Conservation (phyloP, 2,888 invertebrate genomes). For the Microctonus brassicae region DNA sequence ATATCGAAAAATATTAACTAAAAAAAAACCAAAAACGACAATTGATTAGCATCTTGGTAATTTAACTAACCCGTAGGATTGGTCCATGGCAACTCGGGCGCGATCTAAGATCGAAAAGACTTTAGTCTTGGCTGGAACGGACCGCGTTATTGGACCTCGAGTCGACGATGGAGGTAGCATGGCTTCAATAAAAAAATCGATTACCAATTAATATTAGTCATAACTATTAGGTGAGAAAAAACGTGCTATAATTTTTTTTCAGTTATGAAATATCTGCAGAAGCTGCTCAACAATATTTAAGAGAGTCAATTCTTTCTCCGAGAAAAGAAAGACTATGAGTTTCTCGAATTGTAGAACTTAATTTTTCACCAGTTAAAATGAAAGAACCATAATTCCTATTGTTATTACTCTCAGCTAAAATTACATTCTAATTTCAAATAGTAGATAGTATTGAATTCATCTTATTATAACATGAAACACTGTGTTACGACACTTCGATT, state of each 20-base stretch:
- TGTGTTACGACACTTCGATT: not conserved
- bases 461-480: not conserved
- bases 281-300: too few species aligned
- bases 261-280: too few species aligned
- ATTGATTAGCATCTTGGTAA: not conserved
- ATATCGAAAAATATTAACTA: conserved; percentile 48
- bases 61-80: conserved; percentile 75
- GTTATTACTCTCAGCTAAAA: too few species aligned
- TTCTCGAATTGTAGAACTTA: too few species aligned
- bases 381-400: too few species aligned
- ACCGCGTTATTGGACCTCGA: conserved; percentile 67
- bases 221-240: too few species aligned
- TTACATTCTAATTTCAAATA: not conserved
- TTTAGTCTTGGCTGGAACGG: conserved; percentile 81
- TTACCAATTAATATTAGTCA: not conserved
- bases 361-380: too few species aligned
- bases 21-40: conserved; percentile 11
- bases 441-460: not conserved
- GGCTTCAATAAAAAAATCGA: conserved; percentile 38
- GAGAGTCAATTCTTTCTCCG: too few species aligned
- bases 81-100: conserved; percentile 86
- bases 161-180: conserved; percentile 69
- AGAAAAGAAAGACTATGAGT: too few species aligned
- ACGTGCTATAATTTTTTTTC: too few species aligned
- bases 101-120: conserved; percentile 88